Base-by-base conservation (phyloP, 1,140 invertebrate species). In the Coenobita brevimanus region DNA sequence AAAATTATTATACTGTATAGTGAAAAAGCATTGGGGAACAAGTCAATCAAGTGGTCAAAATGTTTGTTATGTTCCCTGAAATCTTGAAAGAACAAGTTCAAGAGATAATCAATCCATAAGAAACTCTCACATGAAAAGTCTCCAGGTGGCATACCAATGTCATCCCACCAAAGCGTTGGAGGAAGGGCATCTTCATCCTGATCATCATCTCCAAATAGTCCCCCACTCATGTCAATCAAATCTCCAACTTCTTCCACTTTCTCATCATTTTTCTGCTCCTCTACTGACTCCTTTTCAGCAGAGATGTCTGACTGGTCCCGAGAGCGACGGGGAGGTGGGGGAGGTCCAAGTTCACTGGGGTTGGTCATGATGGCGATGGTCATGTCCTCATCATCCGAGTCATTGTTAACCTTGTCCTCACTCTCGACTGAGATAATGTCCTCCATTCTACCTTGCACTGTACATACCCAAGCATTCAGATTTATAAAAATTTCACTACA, bases 141-240 rank as follows among this genome's bases (percentile, higher is more conserved):
- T n/a, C n/a, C 17, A 50, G 6, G 46, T 50, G 46, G 46, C 82
- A 75, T 87, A 87, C 84, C 84, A 81, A 87, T 80, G 54, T 87
- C 84, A 33, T 87, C 84, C 84, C 84, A 87, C 84, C 84, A 87
- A 24, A 87, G 84, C 21, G 84, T 87, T n/a, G 84, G 84, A 24
- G 84, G 84, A 24, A 64, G 84, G 36, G 84, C 84, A 57, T 87
- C 84, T 0, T 87, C 84, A 27, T 87, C 84, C 33, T 36, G 27
- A 36, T 80, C 78, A n/a, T 71, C 78, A 3, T 81, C 64, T 10
- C 84, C 84, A 87, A 87, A 87, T 13, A 87, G 36, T 27, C 64
- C 84, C 38, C 84, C 60, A 36, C 17, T 62, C 17, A 83, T 4
- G 62, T 87, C 84, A 73, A 80, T 38, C 27, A 87, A 76, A 38